Evolutionary conservation across 2,888 invertebrate species (phyloP), one percentile per base, ranked within the genome.

Genomic region (Polyommatus iphigenia): DNA sequence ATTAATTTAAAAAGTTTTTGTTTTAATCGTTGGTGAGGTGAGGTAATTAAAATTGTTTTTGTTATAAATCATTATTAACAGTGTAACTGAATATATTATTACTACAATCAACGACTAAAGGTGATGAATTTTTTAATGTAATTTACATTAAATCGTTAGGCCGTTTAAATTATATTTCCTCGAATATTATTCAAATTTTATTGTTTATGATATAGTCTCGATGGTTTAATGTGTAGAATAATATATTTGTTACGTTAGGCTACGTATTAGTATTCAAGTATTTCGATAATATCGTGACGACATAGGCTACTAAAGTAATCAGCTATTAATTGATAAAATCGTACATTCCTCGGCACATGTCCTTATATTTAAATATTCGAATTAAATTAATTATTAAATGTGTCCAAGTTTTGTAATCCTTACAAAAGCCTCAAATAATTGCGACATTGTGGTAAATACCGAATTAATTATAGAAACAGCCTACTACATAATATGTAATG

Each of bases 121-220:
- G 75, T 75, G 75, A 75, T 75, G 75, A 75, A 54, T 75, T 75
- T 73, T 75, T 75, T 75, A 75, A 75, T 54, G 7, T 75, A 75
- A 75, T 75, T 75, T 50, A 46, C 75, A 54, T 75, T 75, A 54
- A 75, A 50, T 75, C 50, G 54, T 75, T 29, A 29, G 54, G 50
- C 50, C 75, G 24, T 75, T 50, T 29, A 75, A 75, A 24, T 54
- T 54, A 75, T 75, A 75, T 75, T 75, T 32, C 46, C 54, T 29
- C 73, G 46, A 73, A 73, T 73, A 73, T 73, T 75, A 54, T 75
- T 75, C 29, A 75, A 75, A 75, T 75, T 75, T 75, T 24, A 75
- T 50, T 50, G 75, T 46, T 20, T 46, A 73, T 46, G 13, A 24
- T 73, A 41, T 18, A 24, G 73, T 73, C 73, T 46, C 41, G 46